A percentile compares a stretch with the other conserved stretches of the same genome.
These are phyloP conservation scores for Manis pentadactyla DNA, from an alignment of 2,797 vertebrate genomes.

Conservation along the genomic window DNA sequence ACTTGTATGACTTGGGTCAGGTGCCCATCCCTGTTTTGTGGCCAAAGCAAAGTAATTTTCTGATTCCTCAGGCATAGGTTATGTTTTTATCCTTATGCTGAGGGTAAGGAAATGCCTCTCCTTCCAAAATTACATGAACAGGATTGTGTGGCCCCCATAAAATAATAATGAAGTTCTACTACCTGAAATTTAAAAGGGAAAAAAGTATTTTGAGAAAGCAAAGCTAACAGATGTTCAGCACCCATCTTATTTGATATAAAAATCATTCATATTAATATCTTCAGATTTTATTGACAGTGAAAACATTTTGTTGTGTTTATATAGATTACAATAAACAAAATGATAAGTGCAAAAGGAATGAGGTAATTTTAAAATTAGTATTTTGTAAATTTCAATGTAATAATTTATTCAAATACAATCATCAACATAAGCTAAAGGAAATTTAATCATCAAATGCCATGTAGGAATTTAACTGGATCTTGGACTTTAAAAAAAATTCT, in stretches of 20 bases:
- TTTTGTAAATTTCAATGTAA: background rate
- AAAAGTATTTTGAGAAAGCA: background rate
- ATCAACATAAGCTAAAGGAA: background rate
- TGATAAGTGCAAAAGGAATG: background rate
- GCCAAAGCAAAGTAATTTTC: background rate
- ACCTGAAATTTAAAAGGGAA: background rate
- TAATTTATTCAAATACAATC: constrained; percentile 30
- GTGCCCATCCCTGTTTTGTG: background rate
- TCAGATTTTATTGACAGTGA: background rate
- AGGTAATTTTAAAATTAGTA: background rate
- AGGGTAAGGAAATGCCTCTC: background rate
- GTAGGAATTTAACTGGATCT: background rate
- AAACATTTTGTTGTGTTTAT: constrained; percentile 11
- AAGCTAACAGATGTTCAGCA: background rate
- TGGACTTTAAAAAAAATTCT: background rate
- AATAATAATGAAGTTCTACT: background rate
- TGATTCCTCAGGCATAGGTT: background rate
- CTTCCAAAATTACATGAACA: background rate
- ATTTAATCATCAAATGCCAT: background rate
- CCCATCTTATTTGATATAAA: background rate
- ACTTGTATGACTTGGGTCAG: background rate
- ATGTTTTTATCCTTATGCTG: background rate
- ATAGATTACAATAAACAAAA: background rate
- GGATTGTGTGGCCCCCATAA: background rate
- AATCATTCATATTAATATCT: background rate